These are phyloP conservation scores for Accipiter virgatus DNA, from an alignment of 2,113 vertebrate genomes.

Conservation along the genomic window DNA sequence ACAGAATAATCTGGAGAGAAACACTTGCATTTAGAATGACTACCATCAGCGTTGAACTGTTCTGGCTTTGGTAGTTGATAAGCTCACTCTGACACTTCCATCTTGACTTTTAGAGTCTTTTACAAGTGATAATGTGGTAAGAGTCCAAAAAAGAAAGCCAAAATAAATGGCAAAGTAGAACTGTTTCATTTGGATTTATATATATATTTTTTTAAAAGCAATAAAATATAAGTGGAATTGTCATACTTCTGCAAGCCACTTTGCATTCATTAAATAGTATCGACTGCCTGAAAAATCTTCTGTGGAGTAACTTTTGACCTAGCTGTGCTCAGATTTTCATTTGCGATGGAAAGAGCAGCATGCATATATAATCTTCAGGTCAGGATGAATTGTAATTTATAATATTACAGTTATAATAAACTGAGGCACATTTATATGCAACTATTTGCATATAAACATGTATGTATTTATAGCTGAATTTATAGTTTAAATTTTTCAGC, in stretches of 20 bases:
- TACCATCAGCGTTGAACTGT: not conserved
- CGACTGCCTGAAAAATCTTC: not conserved
- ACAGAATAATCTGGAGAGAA: not conserved
- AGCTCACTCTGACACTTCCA: not conserved
- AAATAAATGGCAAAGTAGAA: not conserved
- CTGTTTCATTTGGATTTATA: not conserved
- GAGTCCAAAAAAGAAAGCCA: not conserved
- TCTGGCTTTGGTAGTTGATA: not conserved
- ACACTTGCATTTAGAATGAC: not conserved
- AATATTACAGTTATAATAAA: not conserved
- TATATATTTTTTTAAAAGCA: not conserved
- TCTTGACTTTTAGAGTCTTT: not conserved
- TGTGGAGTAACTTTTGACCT: not conserved
- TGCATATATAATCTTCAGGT: not conserved
- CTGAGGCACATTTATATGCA: not conserved
- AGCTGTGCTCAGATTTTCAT: not conserved
- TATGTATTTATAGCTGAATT: not conserved
- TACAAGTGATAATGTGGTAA: not conserved
- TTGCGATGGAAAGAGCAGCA: not conserved
- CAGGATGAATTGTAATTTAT: not conserved
- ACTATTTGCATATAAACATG: not conserved
- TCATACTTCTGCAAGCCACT: not conserved
- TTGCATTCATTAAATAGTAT: not conserved
- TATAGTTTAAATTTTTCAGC: not conserved
- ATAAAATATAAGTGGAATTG: not conserved